Evolutionary conservation across 2,113 vertebrate species (phyloP).

Genomic region (Lophotis ruficrista): DNA sequence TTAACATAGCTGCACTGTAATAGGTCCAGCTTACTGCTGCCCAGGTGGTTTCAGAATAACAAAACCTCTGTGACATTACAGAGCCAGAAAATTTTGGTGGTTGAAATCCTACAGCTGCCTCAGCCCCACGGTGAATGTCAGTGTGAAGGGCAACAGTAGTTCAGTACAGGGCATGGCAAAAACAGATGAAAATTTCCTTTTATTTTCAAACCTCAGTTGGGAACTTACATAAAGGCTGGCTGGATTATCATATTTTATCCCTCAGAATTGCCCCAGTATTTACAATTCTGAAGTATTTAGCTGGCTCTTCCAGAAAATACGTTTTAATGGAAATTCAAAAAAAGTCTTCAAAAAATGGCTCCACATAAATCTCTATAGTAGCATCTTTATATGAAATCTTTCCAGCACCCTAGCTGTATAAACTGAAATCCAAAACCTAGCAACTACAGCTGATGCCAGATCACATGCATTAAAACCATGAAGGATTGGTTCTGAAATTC

Average conservation of each 20-base stretch:
- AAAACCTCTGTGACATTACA: background rate
- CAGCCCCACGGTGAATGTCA: background rate
- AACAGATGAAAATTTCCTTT: background rate
- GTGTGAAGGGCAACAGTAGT: background rate
- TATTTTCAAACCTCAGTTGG: background rate
- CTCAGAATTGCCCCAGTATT: background rate
- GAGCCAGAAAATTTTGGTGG: background rate
- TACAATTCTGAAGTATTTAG: background rate
- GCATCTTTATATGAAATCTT: background rate
- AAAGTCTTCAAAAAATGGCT: background rate
- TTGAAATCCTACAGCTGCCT: background rate
- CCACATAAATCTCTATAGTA: background rate
- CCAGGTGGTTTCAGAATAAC: background rate
- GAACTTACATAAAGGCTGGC: background rate
- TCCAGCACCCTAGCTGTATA: background rate
- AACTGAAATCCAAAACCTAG: constrained; percentile 4
- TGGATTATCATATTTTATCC: background rate
- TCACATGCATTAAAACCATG: background rate
- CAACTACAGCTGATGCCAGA: constrained; percentile 9
- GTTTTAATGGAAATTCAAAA: background rate
- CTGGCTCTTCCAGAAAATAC: background rate
- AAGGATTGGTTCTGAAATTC: constrained; percentile 36
- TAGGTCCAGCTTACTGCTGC: background rate
- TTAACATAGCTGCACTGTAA: background rate
- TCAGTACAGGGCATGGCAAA: background rate